Conservation (phyloP, 2,888 invertebrate genomes). For the Nymphalis urticae region DNA sequence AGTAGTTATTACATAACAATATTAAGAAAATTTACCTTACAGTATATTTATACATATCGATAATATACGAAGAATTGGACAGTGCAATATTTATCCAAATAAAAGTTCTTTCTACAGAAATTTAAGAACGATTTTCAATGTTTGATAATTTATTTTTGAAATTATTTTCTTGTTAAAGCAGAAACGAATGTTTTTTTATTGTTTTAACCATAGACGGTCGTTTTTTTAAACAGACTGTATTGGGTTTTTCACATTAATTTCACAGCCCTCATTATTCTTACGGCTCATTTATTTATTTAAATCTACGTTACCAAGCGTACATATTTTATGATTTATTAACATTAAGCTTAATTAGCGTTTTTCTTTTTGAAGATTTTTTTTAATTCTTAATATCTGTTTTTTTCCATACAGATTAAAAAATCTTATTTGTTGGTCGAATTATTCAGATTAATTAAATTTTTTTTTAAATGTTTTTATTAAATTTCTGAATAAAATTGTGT, state of each 20-base stretch:
- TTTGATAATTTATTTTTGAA: not conserved
- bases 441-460: not conserved
- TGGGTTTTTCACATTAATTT: constrained; percentile 59
- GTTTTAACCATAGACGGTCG: not conserved
- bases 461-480: constrained; percentile 11
- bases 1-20: constrained; percentile 35
- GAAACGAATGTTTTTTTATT: not conserved
- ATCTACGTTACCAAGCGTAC: constrained; percentile 22
- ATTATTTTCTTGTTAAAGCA: not conserved
- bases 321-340: constrained; percentile 7
- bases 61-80: constrained; percentile 25
- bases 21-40: constrained; percentile 25
- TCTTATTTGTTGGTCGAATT: not conserved
- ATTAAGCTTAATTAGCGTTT: not conserved
- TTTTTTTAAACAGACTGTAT: constrained; percentile 26
- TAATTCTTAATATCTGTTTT: not conserved
- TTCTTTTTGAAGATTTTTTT: not conserved
- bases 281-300: constrained; percentile 28
- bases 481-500: constrained; percentile 15
- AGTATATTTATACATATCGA: constrained; percentile 25
- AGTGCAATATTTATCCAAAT: constrained; percentile 14
- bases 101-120: not conserved
- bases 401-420: not conserved
- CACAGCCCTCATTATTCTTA: constrained; percentile 75
- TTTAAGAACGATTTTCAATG: not conserved